These are phyloP conservation scores for Mythimna ferrago DNA, from an alignment of 2,888 invertebrate genomes.

Conservation along the genomic window DNA sequence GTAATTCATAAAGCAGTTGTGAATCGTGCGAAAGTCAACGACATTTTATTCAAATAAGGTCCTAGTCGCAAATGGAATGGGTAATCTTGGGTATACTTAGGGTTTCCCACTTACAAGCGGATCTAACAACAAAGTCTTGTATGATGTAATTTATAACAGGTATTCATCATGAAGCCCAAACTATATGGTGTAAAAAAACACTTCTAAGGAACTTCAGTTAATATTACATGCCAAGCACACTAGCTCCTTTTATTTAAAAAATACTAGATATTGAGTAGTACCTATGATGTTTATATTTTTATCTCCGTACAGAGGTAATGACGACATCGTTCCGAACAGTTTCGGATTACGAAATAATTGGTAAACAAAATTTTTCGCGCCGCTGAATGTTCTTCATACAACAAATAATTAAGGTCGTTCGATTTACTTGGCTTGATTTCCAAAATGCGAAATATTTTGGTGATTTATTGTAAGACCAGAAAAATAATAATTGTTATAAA, in stretches of 20 bases:
- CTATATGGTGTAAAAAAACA: conserved; percentile 21
- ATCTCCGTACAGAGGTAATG: conserved; percentile 58
- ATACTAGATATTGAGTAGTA: conserved; percentile 20
- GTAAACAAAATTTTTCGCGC: conserved; percentile 79
- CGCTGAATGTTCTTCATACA: conserved; percentile 73
- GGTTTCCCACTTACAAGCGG: conserved; percentile 79
- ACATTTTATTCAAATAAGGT: conserved; percentile 69
- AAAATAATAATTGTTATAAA: neutral
- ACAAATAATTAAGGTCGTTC: conserved; percentile 75
- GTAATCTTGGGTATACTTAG: conserved; percentile 67
- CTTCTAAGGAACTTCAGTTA: conserved; percentile 13
- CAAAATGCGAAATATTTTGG: conserved; percentile 63
- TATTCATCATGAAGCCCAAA: conserved; percentile 44
- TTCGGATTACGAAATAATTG: conserved; percentile 79
- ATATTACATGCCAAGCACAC: conserved; percentile 1
- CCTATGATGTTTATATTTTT: conserved; percentile 47
- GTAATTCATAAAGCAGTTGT: conserved; percentile 30
- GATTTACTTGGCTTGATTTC: conserved; percentile 68
- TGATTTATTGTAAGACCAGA: conserved; percentile 9
- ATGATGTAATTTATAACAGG: conserved; percentile 70
- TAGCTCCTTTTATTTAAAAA: conserved; percentile 21
- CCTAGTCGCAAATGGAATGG: conserved; percentile 65
- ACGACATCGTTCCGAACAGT: conserved; percentile 74
- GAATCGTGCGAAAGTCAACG: conserved; percentile 65
- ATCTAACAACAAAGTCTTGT: conserved; percentile 73